phyloP scores from a whole-genome alignment of 2,888 invertebrate species.

The Troides oblongomaculatus region DNA sequence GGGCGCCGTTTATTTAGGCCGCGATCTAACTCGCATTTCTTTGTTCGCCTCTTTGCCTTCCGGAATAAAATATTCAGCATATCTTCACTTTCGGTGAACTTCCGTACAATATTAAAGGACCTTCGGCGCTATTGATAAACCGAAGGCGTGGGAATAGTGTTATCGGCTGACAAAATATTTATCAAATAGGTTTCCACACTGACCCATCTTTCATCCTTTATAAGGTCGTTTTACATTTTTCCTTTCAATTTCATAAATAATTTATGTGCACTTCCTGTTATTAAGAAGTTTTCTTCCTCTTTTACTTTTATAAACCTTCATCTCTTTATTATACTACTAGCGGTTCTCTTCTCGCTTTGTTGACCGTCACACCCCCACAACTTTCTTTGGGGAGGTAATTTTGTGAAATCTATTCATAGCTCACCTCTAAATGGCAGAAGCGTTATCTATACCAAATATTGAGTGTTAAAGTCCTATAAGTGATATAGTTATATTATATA shows the following conservation, averaged over 20 bases:
- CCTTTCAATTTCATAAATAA: slow-evolving; percentile 2
- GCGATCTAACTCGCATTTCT: slow-evolving; percentile 72
- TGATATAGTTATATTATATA: too few relatives aligned
- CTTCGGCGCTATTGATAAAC: slow-evolving; percentile 42
- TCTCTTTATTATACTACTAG: neutral
- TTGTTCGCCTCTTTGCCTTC: slow-evolving; percentile 74
- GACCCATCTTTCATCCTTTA: neutral
- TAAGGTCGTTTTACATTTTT: neutral
- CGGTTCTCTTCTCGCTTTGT: too few relatives aligned
- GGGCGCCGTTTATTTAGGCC: slow-evolving; percentile 65
- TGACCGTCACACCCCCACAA: too few relatives aligned
- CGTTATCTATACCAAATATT: too few relatives aligned
- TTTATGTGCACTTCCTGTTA: slow-evolving; percentile 2
- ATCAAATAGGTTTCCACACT: slow-evolving; percentile 26
- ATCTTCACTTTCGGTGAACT: slow-evolving; percentile 59
- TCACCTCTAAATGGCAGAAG: too few relatives aligned
- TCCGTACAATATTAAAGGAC: slow-evolving; percentile 60
- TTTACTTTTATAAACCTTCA: neutral
- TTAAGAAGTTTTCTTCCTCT: neutral
- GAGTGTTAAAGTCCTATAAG: too few relatives aligned
- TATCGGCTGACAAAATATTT: slow-evolving; percentile 44
- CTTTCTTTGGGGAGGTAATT: too few relatives aligned
- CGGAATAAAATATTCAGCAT: slow-evolving; percentile 75
- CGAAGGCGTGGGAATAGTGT: slow-evolving; percentile 32
- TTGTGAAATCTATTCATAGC: too few relatives aligned